Evolutionary conservation across 1,140 invertebrate genomes (phyloP).

Genomic region (Frieseomelitta varia): DNA sequence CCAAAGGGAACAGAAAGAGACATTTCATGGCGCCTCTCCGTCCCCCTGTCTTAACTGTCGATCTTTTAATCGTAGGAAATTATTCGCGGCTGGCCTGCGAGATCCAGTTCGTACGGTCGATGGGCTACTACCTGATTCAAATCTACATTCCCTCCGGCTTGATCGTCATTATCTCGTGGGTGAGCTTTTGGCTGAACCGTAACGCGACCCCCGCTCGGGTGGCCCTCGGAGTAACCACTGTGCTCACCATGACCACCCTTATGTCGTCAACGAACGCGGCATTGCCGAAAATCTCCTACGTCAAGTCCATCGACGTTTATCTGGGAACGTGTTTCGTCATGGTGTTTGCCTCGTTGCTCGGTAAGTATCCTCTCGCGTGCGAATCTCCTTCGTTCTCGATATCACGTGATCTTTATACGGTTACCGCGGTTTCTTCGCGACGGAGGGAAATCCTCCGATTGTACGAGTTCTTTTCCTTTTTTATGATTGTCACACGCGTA

Average conservation of each 20-base stretch:
- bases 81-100: conserved; percentile 98
- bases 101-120: conserved; percentile 98
- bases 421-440: background rate
- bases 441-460: background rate
- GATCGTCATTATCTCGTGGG: conserved; percentile 99
- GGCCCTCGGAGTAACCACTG: conserved; percentile 97
- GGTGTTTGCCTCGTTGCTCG: conserved; percentile 96
- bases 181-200: conserved; percentile 97
- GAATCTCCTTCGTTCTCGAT: conserved; percentile 33
- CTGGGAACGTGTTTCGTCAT: conserved; percentile 99
- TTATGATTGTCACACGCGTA: background rate
- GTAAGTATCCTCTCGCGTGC: conserved; percentile 84
- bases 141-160: conserved; percentile 99
- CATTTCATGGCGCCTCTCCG: conserved; percentile 67
- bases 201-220: conserved; percentile 98
- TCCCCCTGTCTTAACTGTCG: conserved; percentile 68
- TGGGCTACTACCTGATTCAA: conserved; percentile 99
- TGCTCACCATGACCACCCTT: conserved; percentile 99
- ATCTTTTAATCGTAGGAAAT: conserved; percentile 89
- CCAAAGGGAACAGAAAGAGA: conserved; percentile 52
- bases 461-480: background rate
- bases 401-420: background rate
- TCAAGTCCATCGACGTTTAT: conserved; percentile 99
- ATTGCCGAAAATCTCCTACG: conserved; percentile 98
- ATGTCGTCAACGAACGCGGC: conserved; percentile 99